Base-by-base conservation (phyloP, 2,888 invertebrate genomes). In the Axea sp. region DNA sequence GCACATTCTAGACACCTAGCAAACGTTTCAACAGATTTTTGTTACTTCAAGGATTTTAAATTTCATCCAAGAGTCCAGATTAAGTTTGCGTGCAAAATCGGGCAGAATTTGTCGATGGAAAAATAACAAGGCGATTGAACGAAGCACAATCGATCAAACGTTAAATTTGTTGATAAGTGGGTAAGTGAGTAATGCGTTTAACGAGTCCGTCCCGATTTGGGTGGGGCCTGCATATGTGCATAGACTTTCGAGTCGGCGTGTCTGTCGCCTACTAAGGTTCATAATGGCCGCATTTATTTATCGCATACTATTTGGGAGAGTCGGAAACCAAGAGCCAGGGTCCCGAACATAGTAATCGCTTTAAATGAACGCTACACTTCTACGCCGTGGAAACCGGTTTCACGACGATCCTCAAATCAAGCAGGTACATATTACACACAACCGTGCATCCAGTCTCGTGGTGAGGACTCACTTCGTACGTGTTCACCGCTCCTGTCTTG, bases 351-450 rank as follows among this genome's bases (percentile, higher is more conserved):
- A 59, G 73, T 73, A 73, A 69, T 76, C 69, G 64, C 65, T 73
- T 75, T 73, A 73, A 68, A 73, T 72, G 75, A 73, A 64, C 59
- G 73, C 73, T 76, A 76, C 64, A 73, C 73, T 73, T 73, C 57
- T 69, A 57, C 69, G 62, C 62, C 73, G 24, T 51, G 59, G 43
- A 68, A 73, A 76, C 76, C 76, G 76, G 76, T 76, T 76, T 30
- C 64, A 65, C 59, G 73, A 73, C 55, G 76, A 76, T 73, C 73
- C 73, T 76, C 73, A 71, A 76, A 73, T 76, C 73, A 65, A 76
- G 76, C 76, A 65, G 69, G 73, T 73, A 73, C 55, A 62, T 39
- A 73, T 73, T 73, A 67, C 73, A 51, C 59, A 51, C 47, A 41
- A 12, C 35, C 30, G 14, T 60, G 47, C 55, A 62, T 41, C 55